Base-by-base conservation (phyloP, 2,888 invertebrate genomes). In the Drosophila birchii region DNA sequence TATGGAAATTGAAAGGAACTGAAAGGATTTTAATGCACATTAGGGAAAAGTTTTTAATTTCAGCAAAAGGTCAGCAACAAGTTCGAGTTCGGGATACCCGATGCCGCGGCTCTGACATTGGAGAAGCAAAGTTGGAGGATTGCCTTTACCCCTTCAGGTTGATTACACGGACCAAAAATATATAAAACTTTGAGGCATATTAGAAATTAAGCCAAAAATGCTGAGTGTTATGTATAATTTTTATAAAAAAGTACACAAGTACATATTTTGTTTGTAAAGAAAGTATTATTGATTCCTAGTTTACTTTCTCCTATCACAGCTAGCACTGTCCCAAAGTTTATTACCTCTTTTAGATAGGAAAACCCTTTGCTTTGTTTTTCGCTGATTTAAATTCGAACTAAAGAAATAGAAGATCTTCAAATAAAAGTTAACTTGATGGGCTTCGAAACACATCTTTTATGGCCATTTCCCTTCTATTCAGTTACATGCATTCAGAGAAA, bases 21-120 rank as follows among this genome's bases (percentile, higher is more conserved):
- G 62, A 75, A 77, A 73, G 81, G 75, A 79, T 81, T 81, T 71
- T 63, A 63, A 58, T 74, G 66, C 69, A 57, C 81, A 68, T 63
- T 70, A 76, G 20, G 58, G 51, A 60, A 71, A 62, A 71, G 45
- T 72, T 72, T 72, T 72, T 58, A 54, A 62, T 64, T 64, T 59
- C 43, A 39, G 43, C 63, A 62, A 71, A 71, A 62, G 71, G 71
- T 51, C 45, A 41, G 43, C 66, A 70, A 70, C 56, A 70, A 58
- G 51, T 67, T 55, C 38, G 47, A 23, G 2, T 4, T 26, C 4
- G 16, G 39, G 6, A 56, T 34, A n/a, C n/a, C n/a, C 55, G 9
- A 2, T n/a, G 39, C 11, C 32, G 20, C 23, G 32, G n/a, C 20
- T 51, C 39, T 6, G 8, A 12, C 34, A 36, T 51, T 34, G 18